These are phyloP conservation scores for Drosophila prostipennis DNA, from an alignment of 2,888 invertebrate species.

Conservation along the genomic window DNA sequence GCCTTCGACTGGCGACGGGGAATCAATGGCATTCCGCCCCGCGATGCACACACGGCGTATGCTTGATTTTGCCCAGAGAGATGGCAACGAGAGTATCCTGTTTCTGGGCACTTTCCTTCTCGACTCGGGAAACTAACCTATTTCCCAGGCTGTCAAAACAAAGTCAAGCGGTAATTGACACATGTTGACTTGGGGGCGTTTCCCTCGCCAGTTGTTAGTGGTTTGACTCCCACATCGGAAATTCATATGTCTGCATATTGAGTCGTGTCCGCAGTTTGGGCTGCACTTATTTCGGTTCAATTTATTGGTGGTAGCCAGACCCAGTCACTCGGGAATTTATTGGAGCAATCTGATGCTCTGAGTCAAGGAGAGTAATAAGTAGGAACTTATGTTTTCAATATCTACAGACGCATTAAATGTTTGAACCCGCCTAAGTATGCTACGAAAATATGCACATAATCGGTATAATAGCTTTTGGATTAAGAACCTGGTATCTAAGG, in stretches of 20 bases:
- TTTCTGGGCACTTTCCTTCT: slow-evolving; percentile 4
- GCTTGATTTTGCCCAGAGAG: slow-evolving; percentile 21
- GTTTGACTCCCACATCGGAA: not conserved
- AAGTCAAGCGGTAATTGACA: slow-evolving; percentile 73
- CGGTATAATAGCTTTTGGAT: no score
- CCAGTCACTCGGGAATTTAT: not conserved
- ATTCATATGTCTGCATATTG: not conserved
- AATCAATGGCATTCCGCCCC: slow-evolving; percentile 1
- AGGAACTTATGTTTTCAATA: no score
- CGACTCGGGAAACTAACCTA: slow-evolving; percentile 39
- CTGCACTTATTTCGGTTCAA: slow-evolving; percentile 30
- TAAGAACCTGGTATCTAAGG: not conserved
- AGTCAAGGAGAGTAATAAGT: not conserved
- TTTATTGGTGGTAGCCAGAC: slow-evolving; percentile 7
- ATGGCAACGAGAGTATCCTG: slow-evolving; percentile 7
- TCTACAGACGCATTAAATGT: no score
- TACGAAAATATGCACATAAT: not conserved
- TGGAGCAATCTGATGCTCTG: not conserved
- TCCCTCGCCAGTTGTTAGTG: slow-evolving; percentile 10
- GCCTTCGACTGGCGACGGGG: slow-evolving; percentile 10
- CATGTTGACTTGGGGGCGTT: slow-evolving; percentile 58
- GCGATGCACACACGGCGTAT: slow-evolving; percentile 31
- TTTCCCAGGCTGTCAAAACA: slow-evolving; percentile 69
- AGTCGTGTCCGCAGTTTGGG: slow-evolving; percentile 13
- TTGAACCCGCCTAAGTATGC: not conserved